Evolutionary conservation across 2,113 vertebrate species (phyloP).

Genomic region (Nibea albiflora): DNA sequence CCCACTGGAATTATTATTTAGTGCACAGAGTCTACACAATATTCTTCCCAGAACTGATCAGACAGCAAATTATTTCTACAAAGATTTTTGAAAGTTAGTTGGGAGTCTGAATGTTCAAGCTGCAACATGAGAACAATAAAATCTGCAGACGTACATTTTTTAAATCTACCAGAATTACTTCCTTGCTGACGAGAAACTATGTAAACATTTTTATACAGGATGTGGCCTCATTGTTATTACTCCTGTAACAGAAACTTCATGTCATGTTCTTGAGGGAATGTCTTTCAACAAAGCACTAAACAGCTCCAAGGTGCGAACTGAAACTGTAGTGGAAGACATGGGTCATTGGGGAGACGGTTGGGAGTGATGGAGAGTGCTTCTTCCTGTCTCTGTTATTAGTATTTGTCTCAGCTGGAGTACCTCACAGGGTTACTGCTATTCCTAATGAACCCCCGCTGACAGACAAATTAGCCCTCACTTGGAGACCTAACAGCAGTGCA

Average conservation of each 20-base stretch:
- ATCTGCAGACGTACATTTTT: background rate
- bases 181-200: background rate
- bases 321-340: background rate
- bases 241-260: background rate
- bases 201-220: background rate
- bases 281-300: background rate
- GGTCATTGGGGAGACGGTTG: background rate
- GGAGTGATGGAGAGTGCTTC: too few relatives aligned
- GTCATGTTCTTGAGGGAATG: background rate
- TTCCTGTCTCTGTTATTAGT: background rate
- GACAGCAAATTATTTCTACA: constrained; percentile 1
- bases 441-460: constrained; percentile 2
- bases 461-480: constrained; percentile 1
- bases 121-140: background rate
- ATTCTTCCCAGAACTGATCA: background rate
- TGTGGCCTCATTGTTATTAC: background rate
- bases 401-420: background rate
- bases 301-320: background rate
- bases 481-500: background rate
- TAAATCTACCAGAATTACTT: background rate
- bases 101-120: background rate
- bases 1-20: background rate
- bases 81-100: background rate
- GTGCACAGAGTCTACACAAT: background rate
- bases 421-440: background rate